Evolutionary conservation across 2,888 invertebrate genomes (phyloP).

Genomic region (Chelonus formosanus): DNA sequence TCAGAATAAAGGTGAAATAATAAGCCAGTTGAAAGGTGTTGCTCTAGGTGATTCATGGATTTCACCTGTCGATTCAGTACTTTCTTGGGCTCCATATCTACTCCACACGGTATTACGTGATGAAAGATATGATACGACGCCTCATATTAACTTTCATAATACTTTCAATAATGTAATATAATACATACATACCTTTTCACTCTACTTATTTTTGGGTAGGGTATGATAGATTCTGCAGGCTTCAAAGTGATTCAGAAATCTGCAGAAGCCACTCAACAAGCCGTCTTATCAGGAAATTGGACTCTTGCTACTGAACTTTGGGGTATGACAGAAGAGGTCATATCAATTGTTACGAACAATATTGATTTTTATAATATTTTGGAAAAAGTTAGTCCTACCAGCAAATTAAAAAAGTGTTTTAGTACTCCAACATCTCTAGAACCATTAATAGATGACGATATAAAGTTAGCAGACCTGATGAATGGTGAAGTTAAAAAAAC

Average conservation of each 20-base stretch:
- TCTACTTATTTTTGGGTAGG: constrained; percentile 56
- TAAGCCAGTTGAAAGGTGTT: constrained; percentile 79
- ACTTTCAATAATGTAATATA: too few relatives aligned
- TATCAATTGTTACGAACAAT: constrained; percentile 70
- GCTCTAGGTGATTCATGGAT: constrained; percentile 92
- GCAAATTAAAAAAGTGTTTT: not conserved
- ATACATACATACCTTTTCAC: too few relatives aligned
- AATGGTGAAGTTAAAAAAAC: constrained; percentile 74
- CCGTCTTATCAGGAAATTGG: constrained; percentile 71
- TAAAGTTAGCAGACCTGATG: constrained; percentile 71
- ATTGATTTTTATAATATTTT: constrained; percentile 88
- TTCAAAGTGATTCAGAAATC: constrained; percentile 69
- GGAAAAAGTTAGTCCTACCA: constrained; percentile 59
- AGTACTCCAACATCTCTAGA: not conserved
- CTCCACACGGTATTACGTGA: constrained; percentile 70
- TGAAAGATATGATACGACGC: too few relatives aligned
- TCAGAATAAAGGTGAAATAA: constrained; percentile 71
- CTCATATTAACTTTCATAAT: not conserved
- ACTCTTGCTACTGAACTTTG: constrained; percentile 73
- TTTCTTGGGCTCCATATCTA: constrained; percentile 84
- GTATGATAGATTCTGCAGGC: constrained; percentile 76
- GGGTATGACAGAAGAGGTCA: constrained; percentile 70
- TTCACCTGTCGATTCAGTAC: constrained; percentile 83
- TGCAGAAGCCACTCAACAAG: constrained; percentile 69
- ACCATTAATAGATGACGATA: constrained; percentile 44